A percentile compares a stretch with the other conserved stretches of the same genome.
phyloP scores from a whole-genome alignment of 2,113 vertebrate species.

The Notothenia coriiceps region DNA sequence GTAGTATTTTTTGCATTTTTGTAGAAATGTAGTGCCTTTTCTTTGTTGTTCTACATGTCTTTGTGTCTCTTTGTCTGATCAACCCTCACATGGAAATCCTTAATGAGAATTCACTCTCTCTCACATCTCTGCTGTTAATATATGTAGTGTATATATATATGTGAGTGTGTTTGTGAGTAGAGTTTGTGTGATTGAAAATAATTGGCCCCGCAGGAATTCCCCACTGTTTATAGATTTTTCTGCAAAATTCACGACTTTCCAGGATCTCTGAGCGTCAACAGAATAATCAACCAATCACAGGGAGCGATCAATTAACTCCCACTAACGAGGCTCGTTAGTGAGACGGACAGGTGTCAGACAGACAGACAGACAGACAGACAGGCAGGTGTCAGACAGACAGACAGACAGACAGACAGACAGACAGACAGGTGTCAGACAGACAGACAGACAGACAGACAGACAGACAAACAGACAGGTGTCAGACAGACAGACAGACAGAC shows the following conservation, averaged over 20 bases:
- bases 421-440: no score
- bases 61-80: no score
- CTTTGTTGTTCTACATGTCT: no score
- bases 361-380: not conserved
- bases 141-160: slow-evolving; percentile 15
- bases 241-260: slow-evolving; percentile 37
- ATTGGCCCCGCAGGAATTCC: slow-evolving; percentile 56
- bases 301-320: slow-evolving; percentile 43
- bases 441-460: no score
- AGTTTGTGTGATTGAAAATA: slow-evolving; percentile 25
- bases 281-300: slow-evolving; percentile 18
- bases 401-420: no score
- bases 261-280: slow-evolving; percentile 10
- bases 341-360: slow-evolving; percentile 15
- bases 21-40: no score
- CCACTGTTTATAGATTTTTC: not conserved
- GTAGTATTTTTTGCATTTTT: no score
- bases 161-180: not conserved
- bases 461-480: no score
- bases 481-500: no score
- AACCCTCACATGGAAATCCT: not conserved
- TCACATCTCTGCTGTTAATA: slow-evolving; percentile 24
- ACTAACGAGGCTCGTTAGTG: slow-evolving; percentile 18
- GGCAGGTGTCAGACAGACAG: no score
- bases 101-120: not conserved